Evolutionary conservation across 2,888 invertebrate genomes (phyloP).

Genomic region (Argyra leucocephala): DNA sequence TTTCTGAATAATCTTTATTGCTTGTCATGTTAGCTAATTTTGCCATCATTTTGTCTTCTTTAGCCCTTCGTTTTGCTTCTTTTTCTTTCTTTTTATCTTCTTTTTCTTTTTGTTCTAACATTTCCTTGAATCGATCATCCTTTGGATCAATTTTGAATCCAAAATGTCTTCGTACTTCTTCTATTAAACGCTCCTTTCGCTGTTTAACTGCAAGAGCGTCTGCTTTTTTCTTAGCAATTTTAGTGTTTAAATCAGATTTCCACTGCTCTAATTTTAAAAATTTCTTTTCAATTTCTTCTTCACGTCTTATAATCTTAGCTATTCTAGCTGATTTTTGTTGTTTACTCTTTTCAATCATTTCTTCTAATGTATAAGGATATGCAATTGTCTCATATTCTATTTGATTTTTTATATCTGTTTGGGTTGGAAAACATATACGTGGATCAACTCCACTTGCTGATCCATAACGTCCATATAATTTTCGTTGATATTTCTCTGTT

Average conservation of each 20-base stretch:
- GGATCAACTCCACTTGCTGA: constrained; percentile 60
- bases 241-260: constrained; percentile 58
- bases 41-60: constrained; percentile 53
- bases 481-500: constrained; percentile 60
- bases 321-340: constrained; percentile 45
- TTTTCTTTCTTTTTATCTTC: constrained; percentile 71
- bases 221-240: constrained; percentile 55
- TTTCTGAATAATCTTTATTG: too few relatives aligned
- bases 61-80: constrained; percentile 58
- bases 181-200: constrained; percentile 64
- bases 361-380: constrained; percentile 56
- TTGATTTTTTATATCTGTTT: constrained; percentile 45
- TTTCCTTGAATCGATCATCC: constrained; percentile 75
- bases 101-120: constrained; percentile 72
- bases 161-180: constrained; percentile 78
- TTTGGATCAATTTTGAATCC: constrained; percentile 74
- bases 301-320: constrained; percentile 47
- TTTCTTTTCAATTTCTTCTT: constrained; percentile 54
- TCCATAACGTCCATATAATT: constrained; percentile 67
- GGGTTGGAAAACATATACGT: constrained; percentile 67
- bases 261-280: constrained; percentile 58
- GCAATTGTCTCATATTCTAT: constrained; percentile 61
- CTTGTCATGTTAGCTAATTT: too few relatives aligned
- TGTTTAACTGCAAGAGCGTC: constrained; percentile 40
- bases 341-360: constrained; percentile 53